These are phyloP conservation scores for Erythrocercus mccallii DNA, from an alignment of 2,113 vertebrate species.

Conservation along the genomic window DNA sequence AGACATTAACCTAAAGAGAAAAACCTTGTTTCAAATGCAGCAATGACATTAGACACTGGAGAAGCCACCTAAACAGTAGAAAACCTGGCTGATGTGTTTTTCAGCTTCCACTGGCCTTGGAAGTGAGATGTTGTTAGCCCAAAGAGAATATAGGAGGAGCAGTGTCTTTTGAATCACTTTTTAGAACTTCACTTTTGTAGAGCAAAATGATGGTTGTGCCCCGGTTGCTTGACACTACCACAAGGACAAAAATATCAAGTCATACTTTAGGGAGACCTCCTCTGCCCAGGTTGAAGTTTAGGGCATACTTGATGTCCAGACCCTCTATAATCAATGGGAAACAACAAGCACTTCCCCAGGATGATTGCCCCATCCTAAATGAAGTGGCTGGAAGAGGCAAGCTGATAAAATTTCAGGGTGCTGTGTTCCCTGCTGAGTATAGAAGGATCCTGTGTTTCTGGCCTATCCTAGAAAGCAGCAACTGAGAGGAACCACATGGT, in stretches of 20 bases:
- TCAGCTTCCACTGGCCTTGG: neutral
- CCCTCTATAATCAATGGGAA: fast-evolving
- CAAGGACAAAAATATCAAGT: neutral
- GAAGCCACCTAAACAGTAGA: neutral
- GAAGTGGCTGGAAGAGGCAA: fast-evolving
- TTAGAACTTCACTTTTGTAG: neutral
- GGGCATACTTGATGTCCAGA: neutral
- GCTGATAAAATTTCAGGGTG: neutral
- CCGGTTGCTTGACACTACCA: fast-evolving
- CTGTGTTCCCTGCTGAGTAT: neutral
- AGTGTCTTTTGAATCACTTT: neutral
- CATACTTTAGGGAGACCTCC: fast-evolving
- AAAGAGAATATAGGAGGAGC: neutral
- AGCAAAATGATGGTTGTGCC: neutral
- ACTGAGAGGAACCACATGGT: neutral
- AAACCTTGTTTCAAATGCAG: neutral
- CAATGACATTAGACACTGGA: neutral
- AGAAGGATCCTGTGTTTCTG: neutral
- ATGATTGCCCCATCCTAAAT: neutral
- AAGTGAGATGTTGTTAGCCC: neutral
- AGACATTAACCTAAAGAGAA: neutral
- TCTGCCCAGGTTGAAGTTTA: neutral
- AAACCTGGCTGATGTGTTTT: neutral
- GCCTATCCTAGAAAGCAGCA: neutral
- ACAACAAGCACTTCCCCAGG: neutral